Conservation (phyloP, 2,113 vertebrate species). For the Silurus asotus region DNA sequence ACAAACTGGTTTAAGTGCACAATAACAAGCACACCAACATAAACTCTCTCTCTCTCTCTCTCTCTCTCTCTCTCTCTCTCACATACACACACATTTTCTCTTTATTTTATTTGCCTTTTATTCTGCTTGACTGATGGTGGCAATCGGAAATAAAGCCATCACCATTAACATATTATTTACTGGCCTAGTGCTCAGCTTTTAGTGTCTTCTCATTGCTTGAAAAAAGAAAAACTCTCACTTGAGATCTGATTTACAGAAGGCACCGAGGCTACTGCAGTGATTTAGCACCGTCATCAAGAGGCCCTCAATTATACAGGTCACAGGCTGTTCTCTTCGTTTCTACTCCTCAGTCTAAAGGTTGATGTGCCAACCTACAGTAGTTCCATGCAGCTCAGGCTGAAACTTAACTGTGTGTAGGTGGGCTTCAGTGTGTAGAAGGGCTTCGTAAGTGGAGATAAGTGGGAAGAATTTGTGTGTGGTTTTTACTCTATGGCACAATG, state of each 20-base stretch:
- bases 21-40: constrained; percentile 3
- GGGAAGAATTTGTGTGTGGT: background rate
- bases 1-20: constrained; percentile 18
- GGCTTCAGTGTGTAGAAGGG: background rate
- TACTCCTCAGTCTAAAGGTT: background rate
- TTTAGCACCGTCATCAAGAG: constrained; percentile 33
- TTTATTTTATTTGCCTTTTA: background rate
- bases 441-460: background rate
- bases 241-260: constrained; percentile 24
- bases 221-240: background rate
- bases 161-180: constrained; percentile 37
- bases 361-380: background rate
- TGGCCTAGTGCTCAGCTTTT: constrained; percentile 9
- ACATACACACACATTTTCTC: background rate
- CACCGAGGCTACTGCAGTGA: constrained; percentile 1
- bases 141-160: constrained; percentile 25
- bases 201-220: constrained; percentile 14
- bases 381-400: constrained; percentile 2
- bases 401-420: constrained; percentile 4
- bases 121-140: constrained; percentile 6
- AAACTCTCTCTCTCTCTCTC: background rate
- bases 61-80: background rate
- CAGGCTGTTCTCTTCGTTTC: constrained; percentile 10
- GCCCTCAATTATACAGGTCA: constrained; percentile 18
- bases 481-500: background rate